A percentile compares a stretch with the other conserved stretches of the same genome.
Conservation (phyloP, 2,888 invertebrate genomes). For the Eupithecia inturbata region DNA sequence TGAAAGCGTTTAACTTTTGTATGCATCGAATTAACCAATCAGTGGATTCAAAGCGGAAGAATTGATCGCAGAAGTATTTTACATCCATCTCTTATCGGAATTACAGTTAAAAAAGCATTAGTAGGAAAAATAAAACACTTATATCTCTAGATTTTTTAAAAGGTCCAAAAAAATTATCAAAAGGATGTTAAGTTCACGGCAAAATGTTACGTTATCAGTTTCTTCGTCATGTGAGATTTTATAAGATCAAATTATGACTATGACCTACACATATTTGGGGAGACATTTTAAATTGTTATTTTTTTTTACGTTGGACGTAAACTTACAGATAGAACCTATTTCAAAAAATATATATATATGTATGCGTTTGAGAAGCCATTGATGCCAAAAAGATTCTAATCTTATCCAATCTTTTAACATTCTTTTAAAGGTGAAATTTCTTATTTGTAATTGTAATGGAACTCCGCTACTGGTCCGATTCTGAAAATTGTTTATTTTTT, state of each 20-base stretch:
- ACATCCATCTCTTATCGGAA: background rate
- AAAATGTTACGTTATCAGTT: constrained; percentile 18
- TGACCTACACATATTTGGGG: background rate
- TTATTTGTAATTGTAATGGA: background rate
- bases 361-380: background rate
- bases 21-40: background rate
- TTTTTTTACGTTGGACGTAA: no score
- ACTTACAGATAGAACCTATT: no score
- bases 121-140: background rate
- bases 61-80: background rate
- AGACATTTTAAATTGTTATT: background rate
- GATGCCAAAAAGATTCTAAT: background rate
- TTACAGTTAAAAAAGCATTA: background rate
- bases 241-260: background rate
- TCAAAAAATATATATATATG: background rate
- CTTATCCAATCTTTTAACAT: background rate
- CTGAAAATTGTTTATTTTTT: background rate
- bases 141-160: background rate
- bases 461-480: background rate
- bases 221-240: background rate
- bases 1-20: background rate
- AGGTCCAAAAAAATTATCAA: constrained; percentile 33
- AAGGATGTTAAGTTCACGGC: constrained; percentile 55
- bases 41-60: background rate
- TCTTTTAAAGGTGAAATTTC: background rate